A percentile compares a stretch with the other conserved stretches of the same genome.
Evolutionary conservation across 2,888 invertebrate species (phyloP).

Genomic region (Drosophila phalerata): DNA sequence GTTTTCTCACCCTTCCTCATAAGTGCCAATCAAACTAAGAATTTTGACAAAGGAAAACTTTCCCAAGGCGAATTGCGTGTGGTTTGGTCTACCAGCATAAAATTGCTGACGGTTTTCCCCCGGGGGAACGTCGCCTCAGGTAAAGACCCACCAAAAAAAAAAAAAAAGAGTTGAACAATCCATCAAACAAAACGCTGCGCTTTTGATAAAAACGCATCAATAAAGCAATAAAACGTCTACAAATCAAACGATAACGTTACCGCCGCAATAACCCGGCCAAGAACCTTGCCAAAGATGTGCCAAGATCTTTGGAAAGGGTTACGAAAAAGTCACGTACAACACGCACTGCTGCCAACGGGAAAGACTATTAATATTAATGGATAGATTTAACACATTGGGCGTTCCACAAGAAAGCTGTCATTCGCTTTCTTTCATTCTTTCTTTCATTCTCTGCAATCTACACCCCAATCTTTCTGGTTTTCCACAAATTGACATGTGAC

Average conservation of each 20-base stretch:
- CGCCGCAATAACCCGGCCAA: slow-evolving; percentile 22
- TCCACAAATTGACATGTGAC: slow-evolving; percentile 77
- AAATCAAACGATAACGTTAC: slow-evolving; percentile 75
- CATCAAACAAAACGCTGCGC: slow-evolving; percentile 72
- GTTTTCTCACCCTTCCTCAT: slow-evolving; percentile 63
- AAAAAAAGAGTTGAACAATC: slow-evolving; percentile 62
- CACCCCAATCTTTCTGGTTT: slow-evolving; percentile 39
- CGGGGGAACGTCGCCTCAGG: slow-evolving; percentile 49
- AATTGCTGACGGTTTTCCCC: slow-evolving; percentile 71
- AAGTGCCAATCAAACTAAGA: slow-evolving; percentile 78
- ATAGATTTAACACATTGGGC: slow-evolving; percentile 82
- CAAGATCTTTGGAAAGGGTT: slow-evolving; percentile 65
- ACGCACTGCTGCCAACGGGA: slow-evolving; percentile 61
- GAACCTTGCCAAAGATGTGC: slow-evolving; percentile 65
- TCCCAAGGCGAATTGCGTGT: slow-evolving; percentile 79
- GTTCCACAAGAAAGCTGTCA: slow-evolving; percentile 65
- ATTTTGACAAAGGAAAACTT: slow-evolving; percentile 71
- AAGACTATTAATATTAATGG: slow-evolving; percentile 83
- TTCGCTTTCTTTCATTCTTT: slow-evolving; percentile 5
- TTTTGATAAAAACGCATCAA: slow-evolving; percentile 78
- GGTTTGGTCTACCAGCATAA: slow-evolving; percentile 76
- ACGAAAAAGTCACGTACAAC: slow-evolving; percentile 79
- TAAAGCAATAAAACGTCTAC: slow-evolving; percentile 82
- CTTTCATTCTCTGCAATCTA: slow-evolving; percentile 9
- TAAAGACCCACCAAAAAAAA: slow-evolving; percentile 27